Conservation (phyloP, 2,113 vertebrate genomes). For the Nannospalax galili region DNA sequence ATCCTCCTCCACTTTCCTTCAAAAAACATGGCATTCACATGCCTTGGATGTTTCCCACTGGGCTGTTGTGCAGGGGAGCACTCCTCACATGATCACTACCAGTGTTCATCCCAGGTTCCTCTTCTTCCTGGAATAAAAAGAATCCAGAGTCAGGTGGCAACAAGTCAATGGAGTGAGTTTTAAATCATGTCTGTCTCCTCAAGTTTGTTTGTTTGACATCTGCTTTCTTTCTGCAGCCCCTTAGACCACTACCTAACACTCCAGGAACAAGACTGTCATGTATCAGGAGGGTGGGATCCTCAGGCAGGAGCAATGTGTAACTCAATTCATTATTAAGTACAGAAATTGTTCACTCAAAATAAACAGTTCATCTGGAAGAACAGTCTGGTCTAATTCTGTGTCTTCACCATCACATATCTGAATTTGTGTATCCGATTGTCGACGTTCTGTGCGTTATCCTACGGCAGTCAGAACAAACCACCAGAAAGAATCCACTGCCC, state of each 20-base stretch:
- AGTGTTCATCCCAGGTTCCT: fast-evolving
- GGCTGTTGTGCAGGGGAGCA: fast-evolving
- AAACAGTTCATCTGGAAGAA: not conserved
- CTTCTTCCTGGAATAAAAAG: not conserved
- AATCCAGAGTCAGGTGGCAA: not conserved
- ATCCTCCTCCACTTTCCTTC: not conserved
- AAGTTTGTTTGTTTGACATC: not conserved
- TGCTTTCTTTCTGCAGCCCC: not conserved
- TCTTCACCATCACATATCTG: not conserved
- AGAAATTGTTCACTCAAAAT: not conserved
- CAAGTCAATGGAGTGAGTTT: not conserved
- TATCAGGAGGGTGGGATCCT: not conserved
- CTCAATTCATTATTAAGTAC: not conserved
- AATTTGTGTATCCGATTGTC: not conserved
- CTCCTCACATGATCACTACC: no score
- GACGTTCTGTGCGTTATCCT: not conserved
- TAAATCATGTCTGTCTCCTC: not conserved
- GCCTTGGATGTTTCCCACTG: no score
- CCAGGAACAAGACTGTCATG: not conserved
- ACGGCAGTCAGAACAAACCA: not conserved
- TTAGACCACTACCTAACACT: no score
- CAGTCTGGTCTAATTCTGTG: not conserved
- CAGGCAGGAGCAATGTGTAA: not conserved
- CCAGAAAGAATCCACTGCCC: not conserved
- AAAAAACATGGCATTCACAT: not conserved